These are phyloP conservation scores for Platyrinchus mystaceus DNA, from an alignment of 2,797 vertebrate species.

Conservation along the genomic window DNA sequence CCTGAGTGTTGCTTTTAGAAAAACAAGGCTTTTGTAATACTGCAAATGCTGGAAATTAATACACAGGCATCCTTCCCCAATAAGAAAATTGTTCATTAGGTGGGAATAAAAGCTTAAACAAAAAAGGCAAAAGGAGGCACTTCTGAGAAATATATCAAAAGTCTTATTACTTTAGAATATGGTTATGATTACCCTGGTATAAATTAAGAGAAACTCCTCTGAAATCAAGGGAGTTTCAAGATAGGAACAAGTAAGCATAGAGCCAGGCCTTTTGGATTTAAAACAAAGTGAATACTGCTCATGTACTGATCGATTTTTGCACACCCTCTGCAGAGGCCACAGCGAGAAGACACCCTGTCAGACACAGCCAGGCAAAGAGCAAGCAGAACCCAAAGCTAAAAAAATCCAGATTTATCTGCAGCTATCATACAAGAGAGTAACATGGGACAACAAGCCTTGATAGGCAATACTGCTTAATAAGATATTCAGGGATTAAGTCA, in stretches of 20 bases:
- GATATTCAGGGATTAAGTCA: slow-evolving; percentile 77
- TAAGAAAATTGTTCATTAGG: slow-evolving; percentile 38
- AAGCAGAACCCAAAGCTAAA: background rate
- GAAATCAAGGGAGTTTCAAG: slow-evolving; percentile 42
- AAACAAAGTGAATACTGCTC: background rate
- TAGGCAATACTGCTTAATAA: slow-evolving; percentile 55
- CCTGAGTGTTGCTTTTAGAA: background rate
- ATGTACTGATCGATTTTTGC: background rate
- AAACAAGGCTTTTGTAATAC: background rate
- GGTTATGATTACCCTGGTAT: slow-evolving; percentile 47
- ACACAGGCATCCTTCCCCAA: background rate
- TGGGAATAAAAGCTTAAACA: slow-evolving; percentile 28
- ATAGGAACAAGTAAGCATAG: background rate
- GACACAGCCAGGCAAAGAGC: background rate
- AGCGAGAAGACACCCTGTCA: background rate
- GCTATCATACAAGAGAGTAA: background rate
- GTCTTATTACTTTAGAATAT: slow-evolving; percentile 35
- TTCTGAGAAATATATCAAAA: slow-evolving; percentile 40
- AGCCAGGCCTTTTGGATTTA: background rate
- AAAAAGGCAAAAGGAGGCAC: slow-evolving; percentile 35
- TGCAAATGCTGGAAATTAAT: background rate
- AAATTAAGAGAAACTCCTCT: slow-evolving; percentile 46
- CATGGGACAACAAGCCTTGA: slow-evolving; percentile 53
- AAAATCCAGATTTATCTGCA: slow-evolving; percentile 12
- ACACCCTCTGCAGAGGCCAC: background rate